Evolutionary conservation across 2,113 vertebrate genomes (phyloP), one percentile per base, ranked within the genome.

Genomic region (Phylloscopus trochilus): DNA sequence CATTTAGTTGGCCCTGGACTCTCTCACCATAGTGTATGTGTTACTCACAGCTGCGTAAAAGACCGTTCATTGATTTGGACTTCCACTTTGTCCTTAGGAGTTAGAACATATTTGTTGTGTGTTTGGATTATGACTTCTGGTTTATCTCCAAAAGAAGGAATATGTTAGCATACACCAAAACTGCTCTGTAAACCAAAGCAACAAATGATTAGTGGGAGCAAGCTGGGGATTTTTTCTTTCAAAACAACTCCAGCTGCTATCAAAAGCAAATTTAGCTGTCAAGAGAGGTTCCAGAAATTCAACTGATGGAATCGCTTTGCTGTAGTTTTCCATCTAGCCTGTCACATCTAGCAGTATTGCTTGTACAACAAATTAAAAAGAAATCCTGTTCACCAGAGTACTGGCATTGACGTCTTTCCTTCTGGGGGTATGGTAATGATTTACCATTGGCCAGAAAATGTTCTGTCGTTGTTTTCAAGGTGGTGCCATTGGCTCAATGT

Each of bases 381-480:
- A 88, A 90, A 76, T n/a, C 22, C 33, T 51, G n/a, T 77, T 75
- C 60, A 44, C 28, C 47, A 27, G 72, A 92, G 55, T 58, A 8
- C 24, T 86, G 39, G 41, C 17, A 14, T 60, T 75, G 20, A 43
- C 52, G 23, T 41, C 35, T 83, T 55, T 87, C 39, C 30, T 83
- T 90, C 59, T 37, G 4, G 30, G 39, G 10, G 2, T 24, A 35
- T 18, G 37, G 59, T 74, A 77, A 62, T 55, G 63, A 47, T 81
- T 59, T 90, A n/a, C 72, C 22, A 11, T 43, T 0, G 0, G 28
- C 23, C 21, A 46, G 73, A 80, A 64, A 46, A 35, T 4, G 16
- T 67, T 77, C 22, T 39, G 0, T n/a, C 0, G 0, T 31, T 77
- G 10, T 56, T 21, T 90, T 56, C 52, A 81, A 73, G n/a, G 55